A percentile compares a stretch with the other conserved stretches of the same genome.
phyloP scores from a whole-genome alignment of 2,888 invertebrate species.

The Dendrolimus pini region DNA sequence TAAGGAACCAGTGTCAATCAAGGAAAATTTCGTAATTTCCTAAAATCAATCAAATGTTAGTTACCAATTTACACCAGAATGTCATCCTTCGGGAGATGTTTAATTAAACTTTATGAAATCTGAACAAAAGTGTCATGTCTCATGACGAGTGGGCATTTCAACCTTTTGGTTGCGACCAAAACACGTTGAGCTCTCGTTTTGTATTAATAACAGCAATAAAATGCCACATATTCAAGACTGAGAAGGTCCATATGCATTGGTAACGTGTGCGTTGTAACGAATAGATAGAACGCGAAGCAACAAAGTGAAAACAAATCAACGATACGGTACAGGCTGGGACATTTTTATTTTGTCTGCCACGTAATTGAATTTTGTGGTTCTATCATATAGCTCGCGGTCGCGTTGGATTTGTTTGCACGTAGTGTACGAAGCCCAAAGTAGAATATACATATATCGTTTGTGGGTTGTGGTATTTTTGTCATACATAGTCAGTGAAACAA shows the following conservation, averaged over 20 bases:
- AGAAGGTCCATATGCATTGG: conserved; percentile 23
- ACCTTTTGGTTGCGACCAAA: conserved; percentile 31
- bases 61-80: conserved; percentile 29
- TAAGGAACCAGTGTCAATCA: too few species aligned
- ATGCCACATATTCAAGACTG: not conserved
- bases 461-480: conserved; percentile 11
- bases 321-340: conserved; percentile 46
- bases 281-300: conserved; percentile 36
- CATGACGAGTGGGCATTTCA: conserved; percentile 33
- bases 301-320: conserved; percentile 65
- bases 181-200: not conserved
- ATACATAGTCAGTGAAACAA: not conserved
- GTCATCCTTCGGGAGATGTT: conserved; percentile 37
- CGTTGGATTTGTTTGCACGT: conserved; percentile 37
- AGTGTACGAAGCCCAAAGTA: conserved; percentile 22
- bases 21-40: conserved; percentile 39
- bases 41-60: conserved; percentile 46
- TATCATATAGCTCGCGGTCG: conserved; percentile 40
- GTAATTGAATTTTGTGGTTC: conserved; percentile 70
- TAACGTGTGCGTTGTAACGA: conserved; percentile 26
- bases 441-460: conserved; percentile 16
- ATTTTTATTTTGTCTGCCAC: conserved; percentile 68
- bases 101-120: conserved; percentile 55
- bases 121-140: conserved; percentile 49
- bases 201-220: not conserved